Evolutionary conservation across 2,888 invertebrate species (phyloP).

Genomic region (Leucophenga montana): DNA sequence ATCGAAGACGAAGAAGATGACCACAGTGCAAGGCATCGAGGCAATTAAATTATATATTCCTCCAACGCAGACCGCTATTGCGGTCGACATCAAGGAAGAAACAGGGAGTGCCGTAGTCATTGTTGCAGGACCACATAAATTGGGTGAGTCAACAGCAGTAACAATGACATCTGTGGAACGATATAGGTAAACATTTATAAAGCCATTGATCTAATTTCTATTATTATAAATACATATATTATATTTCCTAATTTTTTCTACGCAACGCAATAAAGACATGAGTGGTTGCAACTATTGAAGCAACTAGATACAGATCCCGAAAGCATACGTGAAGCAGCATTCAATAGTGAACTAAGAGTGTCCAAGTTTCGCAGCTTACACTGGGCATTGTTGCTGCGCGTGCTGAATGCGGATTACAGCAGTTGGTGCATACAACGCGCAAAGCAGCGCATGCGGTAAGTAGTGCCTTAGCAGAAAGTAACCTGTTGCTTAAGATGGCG

Average conservation of each 20-base stretch:
- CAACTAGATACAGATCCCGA: conserved; percentile 73
- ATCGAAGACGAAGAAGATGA: conserved; percentile 38
- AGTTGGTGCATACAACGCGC: conserved; percentile 70
- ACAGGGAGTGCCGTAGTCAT: conserved; percentile 35
- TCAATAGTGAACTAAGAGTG: conserved; percentile 69
- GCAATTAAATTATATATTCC: conserved; percentile 66
- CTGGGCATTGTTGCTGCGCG: conserved; percentile 74
- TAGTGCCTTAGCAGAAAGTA: neutral
- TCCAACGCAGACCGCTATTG: conserved; percentile 49
- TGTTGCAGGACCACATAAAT: conserved; percentile 35
- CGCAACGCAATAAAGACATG: conserved; percentile 52
- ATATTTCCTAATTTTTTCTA: neutral
- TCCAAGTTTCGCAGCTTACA: conserved; percentile 75
- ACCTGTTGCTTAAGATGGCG: too few species aligned
- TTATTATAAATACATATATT: too few species aligned
- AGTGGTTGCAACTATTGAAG: conserved; percentile 67
- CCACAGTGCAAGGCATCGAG: conserved; percentile 66
- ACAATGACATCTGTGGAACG: conserved; percentile 69
- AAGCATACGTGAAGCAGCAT: conserved; percentile 73
- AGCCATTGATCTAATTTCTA: too few species aligned
- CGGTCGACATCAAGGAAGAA: conserved; percentile 57
- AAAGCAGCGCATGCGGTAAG: conserved; percentile 69
- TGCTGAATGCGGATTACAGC: conserved; percentile 70
- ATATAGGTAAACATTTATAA: conserved; percentile 51
- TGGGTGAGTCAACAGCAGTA: conserved; percentile 31